Conservation (phyloP, 2,888 invertebrate genomes). For the Cerastis leucographa region DNA sequence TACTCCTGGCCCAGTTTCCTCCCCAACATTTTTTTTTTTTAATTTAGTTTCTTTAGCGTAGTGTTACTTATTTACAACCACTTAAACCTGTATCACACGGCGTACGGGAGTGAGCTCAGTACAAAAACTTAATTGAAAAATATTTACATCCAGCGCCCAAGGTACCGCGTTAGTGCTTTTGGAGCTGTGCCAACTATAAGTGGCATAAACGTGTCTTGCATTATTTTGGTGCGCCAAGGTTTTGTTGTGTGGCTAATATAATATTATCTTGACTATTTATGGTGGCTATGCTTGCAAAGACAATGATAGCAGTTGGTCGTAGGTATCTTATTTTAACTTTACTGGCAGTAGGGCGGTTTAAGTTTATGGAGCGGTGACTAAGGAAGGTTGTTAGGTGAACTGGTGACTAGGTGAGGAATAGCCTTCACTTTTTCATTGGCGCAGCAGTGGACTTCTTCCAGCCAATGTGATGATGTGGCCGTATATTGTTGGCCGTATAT, state of each 20-base stretch:
- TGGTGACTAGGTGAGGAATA: too few species aligned
- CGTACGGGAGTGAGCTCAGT: not conserved
- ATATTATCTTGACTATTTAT: conserved; percentile 19
- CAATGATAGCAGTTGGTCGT: not conserved
- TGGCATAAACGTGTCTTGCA: conserved; percentile 59
- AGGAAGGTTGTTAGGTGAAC: too few species aligned
- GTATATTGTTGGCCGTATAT: not conserved
- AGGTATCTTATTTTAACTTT: not conserved
- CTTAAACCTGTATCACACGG: conserved; percentile 13
- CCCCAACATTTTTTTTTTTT: not conserved
- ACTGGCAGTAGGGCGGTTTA: too few species aligned
- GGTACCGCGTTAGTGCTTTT: conserved; percentile 34
- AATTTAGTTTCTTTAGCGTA: not conserved
- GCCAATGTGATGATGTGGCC: too few species aligned
- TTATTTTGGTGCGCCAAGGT: conserved; percentile 39
- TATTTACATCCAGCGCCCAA: conserved; percentile 53
- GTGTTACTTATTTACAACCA: conserved; percentile 30
- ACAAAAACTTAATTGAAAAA: conserved; percentile 61
- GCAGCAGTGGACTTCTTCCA: too few species aligned
- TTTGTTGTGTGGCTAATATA: conserved; percentile 14
- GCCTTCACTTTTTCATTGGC: too few species aligned
- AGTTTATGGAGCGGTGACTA: too few species aligned
- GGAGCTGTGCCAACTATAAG: conserved; percentile 61
- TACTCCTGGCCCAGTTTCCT: not conserved
- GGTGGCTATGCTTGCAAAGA: not conserved